phyloP scores from a whole-genome alignment of 2,113 vertebrate species.

The Nestor notabilis region DNA sequence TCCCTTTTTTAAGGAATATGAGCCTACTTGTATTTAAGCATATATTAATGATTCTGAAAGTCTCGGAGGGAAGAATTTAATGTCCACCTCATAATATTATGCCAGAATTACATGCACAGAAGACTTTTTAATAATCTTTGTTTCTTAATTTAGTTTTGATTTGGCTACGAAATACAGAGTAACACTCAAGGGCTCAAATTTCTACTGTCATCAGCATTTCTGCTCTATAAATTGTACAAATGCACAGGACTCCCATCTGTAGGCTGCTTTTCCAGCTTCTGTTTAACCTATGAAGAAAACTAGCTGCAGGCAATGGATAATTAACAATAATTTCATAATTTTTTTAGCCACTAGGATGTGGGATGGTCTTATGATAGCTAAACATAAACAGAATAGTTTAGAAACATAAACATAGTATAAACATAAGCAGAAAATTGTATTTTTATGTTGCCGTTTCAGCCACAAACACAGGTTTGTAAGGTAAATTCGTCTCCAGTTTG shows the following conservation, averaged over 20 bases:
- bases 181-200: conserved; percentile 79
- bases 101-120: conserved; percentile 72
- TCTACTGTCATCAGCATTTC: conserved; percentile 82
- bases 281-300: conserved; percentile 55
- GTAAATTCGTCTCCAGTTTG: not conserved
- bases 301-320: conserved; percentile 54
- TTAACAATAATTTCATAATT: conserved; percentile 55
- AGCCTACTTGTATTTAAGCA: conserved; percentile 75
- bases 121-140: conserved; percentile 83
- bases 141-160: conserved; percentile 88
- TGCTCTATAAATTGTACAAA: conserved; percentile 72
- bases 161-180: conserved; percentile 82
- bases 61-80: conserved; percentile 75
- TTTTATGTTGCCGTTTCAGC: not conserved
- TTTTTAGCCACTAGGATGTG: conserved; percentile 38
- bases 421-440: not conserved
- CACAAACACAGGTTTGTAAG: not conserved
- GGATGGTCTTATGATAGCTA: not conserved
- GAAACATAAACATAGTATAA: not conserved
- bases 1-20: conserved; percentile 60
- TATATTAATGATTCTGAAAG: conserved; percentile 69
- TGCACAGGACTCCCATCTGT: conserved; percentile 23
- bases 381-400: conserved; percentile 20
- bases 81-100: conserved; percentile 74
- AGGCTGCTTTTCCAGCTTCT: conserved; percentile 59